Base-by-base conservation (phyloP, 2,797 vertebrate species). In the Betta splendens region DNA sequence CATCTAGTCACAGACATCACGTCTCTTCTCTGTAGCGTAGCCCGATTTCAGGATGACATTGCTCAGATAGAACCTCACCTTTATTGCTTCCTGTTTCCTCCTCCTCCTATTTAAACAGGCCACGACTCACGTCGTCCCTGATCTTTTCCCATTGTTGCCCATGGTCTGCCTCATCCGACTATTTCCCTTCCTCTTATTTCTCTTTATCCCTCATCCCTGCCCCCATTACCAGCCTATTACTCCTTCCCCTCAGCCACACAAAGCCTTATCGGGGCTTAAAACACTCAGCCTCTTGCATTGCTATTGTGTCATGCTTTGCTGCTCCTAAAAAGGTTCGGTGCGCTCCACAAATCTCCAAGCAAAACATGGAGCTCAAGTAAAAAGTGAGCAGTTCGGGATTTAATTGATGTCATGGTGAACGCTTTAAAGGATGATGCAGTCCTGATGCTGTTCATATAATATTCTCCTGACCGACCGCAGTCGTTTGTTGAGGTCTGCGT, bases 111-210 rank as follows among this genome's bases (percentile, higher is more conserved):
- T 47, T 37, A 51, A 69, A 66, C 57, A 71, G 58, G 51, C 45
- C 55, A 40, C 35, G 45, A 16, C 31, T 28, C 58, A 44, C 62
- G 64, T 64, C 32, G 37, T 71, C 20, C 6, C 54, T 45, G 50
- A 64, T 48, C 67, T 28, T 55, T 21, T n/a, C 21, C 51, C 25
- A 21, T 65, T 69, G 38, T 72, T 43, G 43, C 7, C 26, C 16
- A 8, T 42, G 40, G 59, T 55, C 10, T 18, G 63, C 25, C 44
- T 60, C 61, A 40, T 60, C 55, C 66, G 64, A 53, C 53, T 54
- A 37, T 67, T 66, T 64, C 22, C 54, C 49, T 36, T 31, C 32
- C 6, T 2, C 2, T n/a, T n/a, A n/a, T n/a, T 10, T 11, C 4
- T 40, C 42, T 40, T 69, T 53, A 57, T 65, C 60, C 60, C 31